phyloP scores from a whole-genome alignment of 2,113 vertebrate species.

The Perognathus longimembris region DNA sequence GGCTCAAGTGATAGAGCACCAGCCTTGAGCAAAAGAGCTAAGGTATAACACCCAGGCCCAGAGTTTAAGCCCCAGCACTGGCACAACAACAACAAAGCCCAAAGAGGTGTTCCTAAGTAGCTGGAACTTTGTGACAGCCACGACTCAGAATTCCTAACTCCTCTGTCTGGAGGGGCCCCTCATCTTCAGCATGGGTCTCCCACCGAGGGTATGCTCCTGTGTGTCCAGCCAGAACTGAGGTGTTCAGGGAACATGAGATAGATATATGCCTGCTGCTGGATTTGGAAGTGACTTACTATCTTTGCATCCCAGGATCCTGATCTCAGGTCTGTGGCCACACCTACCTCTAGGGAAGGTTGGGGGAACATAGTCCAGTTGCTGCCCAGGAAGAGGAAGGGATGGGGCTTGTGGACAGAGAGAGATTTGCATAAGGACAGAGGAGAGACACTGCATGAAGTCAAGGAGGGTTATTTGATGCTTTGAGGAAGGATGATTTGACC shows the following conservation, averaged over 20 bases:
- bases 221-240: background rate
- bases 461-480: background rate
- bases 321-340: background rate
- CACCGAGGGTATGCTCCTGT: too few species aligned
- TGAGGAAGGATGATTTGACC: background rate
- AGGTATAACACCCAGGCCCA: too few species aligned
- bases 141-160: background rate
- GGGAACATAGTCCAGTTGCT: slow-evolving; percentile 31
- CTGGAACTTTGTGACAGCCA: background rate
- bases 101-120: background rate
- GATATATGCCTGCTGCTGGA: background rate
- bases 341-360: background rate
- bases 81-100: too few species aligned
- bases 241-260: background rate
- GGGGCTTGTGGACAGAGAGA: background rate
- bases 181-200: background rate
- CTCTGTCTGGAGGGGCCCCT: background rate
- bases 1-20: too few species aligned
- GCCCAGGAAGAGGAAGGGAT: background rate
- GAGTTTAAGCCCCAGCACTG: too few species aligned
- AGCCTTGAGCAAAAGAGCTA: too few species aligned
- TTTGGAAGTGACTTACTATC: background rate
- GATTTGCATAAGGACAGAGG: background rate
- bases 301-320: background rate
- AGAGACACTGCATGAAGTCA: background rate